A percentile compares a stretch with the other conserved stretches of the same genome.
Conservation (phyloP, 2,888 invertebrate genomes). For the Tipula lateralis region DNA sequence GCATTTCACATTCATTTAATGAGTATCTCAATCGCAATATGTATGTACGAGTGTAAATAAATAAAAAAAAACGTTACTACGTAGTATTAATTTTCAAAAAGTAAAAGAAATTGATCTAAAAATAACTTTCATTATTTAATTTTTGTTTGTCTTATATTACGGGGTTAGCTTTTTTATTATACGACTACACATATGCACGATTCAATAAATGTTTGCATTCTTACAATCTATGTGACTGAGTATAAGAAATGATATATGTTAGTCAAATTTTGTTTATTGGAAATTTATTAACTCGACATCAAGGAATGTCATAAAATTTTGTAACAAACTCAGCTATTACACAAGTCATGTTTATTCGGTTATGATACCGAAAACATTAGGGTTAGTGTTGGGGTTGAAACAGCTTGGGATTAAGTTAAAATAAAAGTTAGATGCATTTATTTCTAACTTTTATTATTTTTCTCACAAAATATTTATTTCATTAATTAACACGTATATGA, state of each 20-base stretch:
- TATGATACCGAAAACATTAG: too few species aligned
- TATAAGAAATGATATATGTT: neutral
- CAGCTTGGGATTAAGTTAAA: too few species aligned
- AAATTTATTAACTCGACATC: neutral
- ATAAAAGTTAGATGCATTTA: too few species aligned
- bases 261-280: neutral
- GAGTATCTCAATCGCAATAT: too few species aligned
- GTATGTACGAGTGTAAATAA: neutral
- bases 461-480: too few species aligned
- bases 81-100: neutral
- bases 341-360: too few species aligned
- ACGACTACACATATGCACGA: too few species aligned
- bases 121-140: neutral
- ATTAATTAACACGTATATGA: too few species aligned
- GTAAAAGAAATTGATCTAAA: neutral
- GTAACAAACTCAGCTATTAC: too few species aligned
- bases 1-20: too few species aligned
- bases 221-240: neutral
- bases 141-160: neutral
- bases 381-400: too few species aligned
- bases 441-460: too few species aligned
- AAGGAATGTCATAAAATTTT: neutral
- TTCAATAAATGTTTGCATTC: neutral
- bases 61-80: neutral
- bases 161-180: neutral